These are phyloP conservation scores for Coryphaenoides rupestris DNA, from an alignment of 2,113 vertebrate genomes.

Conservation along the genomic window DNA sequence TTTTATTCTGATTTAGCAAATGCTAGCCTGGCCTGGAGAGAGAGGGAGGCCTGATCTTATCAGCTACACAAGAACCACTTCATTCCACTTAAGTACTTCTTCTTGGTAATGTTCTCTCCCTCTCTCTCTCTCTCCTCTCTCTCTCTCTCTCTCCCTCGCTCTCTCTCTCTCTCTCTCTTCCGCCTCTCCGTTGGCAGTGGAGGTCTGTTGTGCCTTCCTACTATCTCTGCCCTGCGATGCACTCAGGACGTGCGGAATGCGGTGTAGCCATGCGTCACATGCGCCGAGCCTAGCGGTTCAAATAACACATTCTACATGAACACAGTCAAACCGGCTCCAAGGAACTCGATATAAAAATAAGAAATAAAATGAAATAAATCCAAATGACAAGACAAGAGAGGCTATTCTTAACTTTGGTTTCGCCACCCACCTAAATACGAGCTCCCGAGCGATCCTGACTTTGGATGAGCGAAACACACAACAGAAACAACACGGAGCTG, in stretches of 20 bases:
- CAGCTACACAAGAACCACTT: conserved; percentile 61
- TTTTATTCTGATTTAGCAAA: conserved; percentile 30
- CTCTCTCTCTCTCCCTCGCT: conserved; percentile 15
- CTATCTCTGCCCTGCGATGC: conserved; percentile 60
- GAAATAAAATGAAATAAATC: background rate
- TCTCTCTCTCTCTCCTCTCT: conserved; percentile 27
- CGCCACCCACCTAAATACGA: conserved; percentile 37
- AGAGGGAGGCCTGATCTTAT: conserved; percentile 56
- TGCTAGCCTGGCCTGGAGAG: conserved; percentile 44
- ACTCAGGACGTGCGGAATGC: conserved; percentile 61
- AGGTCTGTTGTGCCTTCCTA: conserved; percentile 50
- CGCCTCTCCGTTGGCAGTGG: conserved; percentile 34
- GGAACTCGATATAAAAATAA: conserved; percentile 8
- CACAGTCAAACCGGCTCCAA: conserved; percentile 44
- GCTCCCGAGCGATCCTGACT: conserved; percentile 29
- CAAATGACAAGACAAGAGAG: conserved; percentile 49
- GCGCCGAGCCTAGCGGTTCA: conserved; percentile 64
- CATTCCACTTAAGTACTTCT: conserved; percentile 60
- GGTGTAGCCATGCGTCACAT: conserved; percentile 64
- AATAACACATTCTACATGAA: conserved; percentile 66
- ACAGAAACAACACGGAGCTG: too few relatives aligned
- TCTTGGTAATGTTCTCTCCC: conserved; percentile 41
- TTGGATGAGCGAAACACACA: conserved; percentile 18
- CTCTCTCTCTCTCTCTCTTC: conserved; percentile 22
- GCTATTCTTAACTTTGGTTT: conserved; percentile 63